Base-by-base conservation (phyloP, 2,797 vertebrate species). In the Etheostoma perlongum region DNA sequence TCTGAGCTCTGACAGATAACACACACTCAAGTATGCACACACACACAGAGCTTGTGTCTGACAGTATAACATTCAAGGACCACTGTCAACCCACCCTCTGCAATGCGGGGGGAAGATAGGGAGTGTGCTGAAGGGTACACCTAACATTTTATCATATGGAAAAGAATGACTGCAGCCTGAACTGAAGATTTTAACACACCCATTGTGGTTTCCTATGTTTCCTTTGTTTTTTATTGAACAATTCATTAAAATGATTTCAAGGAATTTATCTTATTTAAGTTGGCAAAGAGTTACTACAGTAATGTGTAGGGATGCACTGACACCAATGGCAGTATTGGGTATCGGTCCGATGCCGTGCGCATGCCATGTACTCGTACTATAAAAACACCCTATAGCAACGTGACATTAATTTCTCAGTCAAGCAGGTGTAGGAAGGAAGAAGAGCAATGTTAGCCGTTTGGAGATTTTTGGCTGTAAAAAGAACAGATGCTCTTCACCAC, bases 51-150 rank as follows among this genome's bases (percentile, higher is more conserved):
- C 78, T 82, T 72, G 69, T 78, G 61, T 81, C 63, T 84, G 76
- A 85, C 87, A 83, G 78, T 79, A 30, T 83, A 82, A 83, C 71
- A 83, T 85, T 90, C 74, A 90, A 85, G 83, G 85, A 90, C 86
- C 85, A 83, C 80, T 87, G 84, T 92, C 84, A 88, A 23, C 69
- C 69, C 81, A 79, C 54, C 83, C 85, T 85, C 89, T 82, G 85
- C 86, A 92, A 80, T 84, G 72, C 81, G 86, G 89, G 67, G 66
- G 68, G 46, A 77, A 48, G 73, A 76, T 8, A 65, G 64, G 47
- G 63, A 76, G 65, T 57, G 27, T 65, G 12, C 64, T 42, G 53
- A 40, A 70, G 27, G 62, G 53, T 33, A 49, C 65, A 72, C 40
- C 72, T 60, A 73, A 70, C 48, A 71, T 65, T 60, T 65, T 73